phyloP scores from a whole-genome alignment of 2,113 vertebrate species.

The Carassius carassius region DNA sequence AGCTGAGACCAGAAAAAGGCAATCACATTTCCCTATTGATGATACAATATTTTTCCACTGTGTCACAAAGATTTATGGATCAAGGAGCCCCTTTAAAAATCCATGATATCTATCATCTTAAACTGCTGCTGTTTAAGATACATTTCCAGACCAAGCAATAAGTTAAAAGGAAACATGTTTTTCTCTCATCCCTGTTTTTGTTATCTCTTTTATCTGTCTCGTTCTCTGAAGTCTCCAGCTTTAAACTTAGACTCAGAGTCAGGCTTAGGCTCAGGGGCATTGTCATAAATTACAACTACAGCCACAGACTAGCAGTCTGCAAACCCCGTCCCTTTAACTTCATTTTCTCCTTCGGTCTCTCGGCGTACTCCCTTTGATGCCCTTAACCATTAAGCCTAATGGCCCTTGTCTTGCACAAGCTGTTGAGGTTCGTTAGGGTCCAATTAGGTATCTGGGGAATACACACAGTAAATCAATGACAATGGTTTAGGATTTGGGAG shows the following conservation, averaged over 20 bases:
- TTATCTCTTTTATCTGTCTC: slow-evolving; percentile 33
- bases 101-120: not conserved
- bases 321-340: slow-evolving; percentile 52
- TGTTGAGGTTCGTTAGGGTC: slow-evolving; percentile 54
- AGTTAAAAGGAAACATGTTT: not conserved
- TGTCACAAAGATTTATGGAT: slow-evolving; percentile 8
- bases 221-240: slow-evolving; percentile 26
- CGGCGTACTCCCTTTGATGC: slow-evolving; percentile 54
- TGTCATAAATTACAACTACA: slow-evolving; percentile 52
- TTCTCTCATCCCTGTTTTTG: not conserved
- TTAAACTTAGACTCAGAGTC: slow-evolving; percentile 43
- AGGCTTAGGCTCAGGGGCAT: slow-evolving; percentile 51
- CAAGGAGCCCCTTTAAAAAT: not conserved
- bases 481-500: slow-evolving; percentile 36
- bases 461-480: slow-evolving; percentile 56
- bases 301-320: slow-evolving; percentile 58
- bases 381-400: slow-evolving; percentile 59
- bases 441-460: slow-evolving; percentile 54
- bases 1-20: not conserved
- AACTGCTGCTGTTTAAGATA: not conserved
- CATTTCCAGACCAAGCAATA: not conserved
- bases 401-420: slow-evolving; percentile 56
- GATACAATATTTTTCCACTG: slow-evolving; percentile 3
- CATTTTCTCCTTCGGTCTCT: slow-evolving; percentile 52
- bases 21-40: not conserved